A percentile compares a stretch with the other conserved stretches of the same genome.
These are phyloP conservation scores for Pseudeuparius sepicola DNA, from an alignment of 2,888 invertebrate genomes.

Conservation along the genomic window DNA sequence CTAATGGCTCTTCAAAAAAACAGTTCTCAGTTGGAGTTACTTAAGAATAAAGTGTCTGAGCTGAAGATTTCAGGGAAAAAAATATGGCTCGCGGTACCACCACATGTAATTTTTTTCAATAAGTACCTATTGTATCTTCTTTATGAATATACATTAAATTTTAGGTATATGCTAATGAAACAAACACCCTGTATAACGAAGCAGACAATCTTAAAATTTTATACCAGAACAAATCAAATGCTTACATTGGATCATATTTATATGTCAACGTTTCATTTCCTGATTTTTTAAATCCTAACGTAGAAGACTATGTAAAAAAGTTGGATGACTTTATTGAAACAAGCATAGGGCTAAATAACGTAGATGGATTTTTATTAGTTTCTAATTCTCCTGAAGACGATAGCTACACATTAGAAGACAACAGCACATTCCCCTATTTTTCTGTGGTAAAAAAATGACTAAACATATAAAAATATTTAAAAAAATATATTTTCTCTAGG, in stretches of 20 bases:
- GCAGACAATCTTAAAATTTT: constrained; percentile 27
- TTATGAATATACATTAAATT: too few species aligned
- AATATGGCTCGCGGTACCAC: constrained; percentile 33
- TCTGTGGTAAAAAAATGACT: constrained; percentile 45
- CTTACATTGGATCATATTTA: constrained; percentile 30
- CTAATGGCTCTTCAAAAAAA: constrained; percentile 27
- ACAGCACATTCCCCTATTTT: constrained; percentile 41
- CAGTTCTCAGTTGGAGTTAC: constrained; percentile 20
- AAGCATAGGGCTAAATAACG: constrained; percentile 19
- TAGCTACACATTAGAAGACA: constrained; percentile 33
- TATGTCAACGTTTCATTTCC: constrained; percentile 32
- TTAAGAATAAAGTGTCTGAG: too few species aligned
- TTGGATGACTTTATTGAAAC: constrained; percentile 20
- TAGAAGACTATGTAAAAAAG: constrained; percentile 25
- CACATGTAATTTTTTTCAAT: constrained; percentile 32
- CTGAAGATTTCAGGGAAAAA: constrained; percentile 20
- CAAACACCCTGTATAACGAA: constrained; percentile 23
- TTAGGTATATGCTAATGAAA: constrained; percentile 16
- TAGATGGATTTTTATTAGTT: constrained; percentile 43
- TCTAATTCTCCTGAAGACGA: constrained; percentile 48
- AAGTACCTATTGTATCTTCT: too few species aligned
- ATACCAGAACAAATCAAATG: constrained; percentile 25
- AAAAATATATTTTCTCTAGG: too few species aligned
- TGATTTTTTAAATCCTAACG: constrained; percentile 29
- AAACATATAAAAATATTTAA: too few species aligned